Evolutionary conservation across 1,140 invertebrate species (phyloP), one percentile per base, ranked within the genome.

Genomic region (Cheumatopsyche charites): DNA sequence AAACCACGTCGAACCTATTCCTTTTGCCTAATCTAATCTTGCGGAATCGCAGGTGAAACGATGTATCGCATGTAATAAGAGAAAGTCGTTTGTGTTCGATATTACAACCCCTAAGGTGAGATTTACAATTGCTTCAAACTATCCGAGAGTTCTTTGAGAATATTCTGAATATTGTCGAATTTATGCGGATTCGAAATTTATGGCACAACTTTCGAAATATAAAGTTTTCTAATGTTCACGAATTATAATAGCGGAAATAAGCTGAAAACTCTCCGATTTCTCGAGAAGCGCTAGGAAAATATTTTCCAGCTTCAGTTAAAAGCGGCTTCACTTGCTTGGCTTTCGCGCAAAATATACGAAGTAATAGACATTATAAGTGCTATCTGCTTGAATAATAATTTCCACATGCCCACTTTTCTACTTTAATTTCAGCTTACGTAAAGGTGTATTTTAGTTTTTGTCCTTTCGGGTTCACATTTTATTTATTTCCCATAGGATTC

Each of bases 221-320:
- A 25, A 58, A 58, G 4, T 26, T 58, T 58, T 23, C 23, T 58
- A 58, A 58, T 26, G 55, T 25, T 58, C 23, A 23, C 5, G 55
- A 58, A 58, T 58, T 58, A 58, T 58, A 58, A 58, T 58, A 52
- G 19, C 47, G 47, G 47, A 52, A 52, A 52, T 52, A 52, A 52
- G 47, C 47, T 52, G 47, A 52, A 52, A 52, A 52, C 47, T 17
- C 47, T 13, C 1, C 47, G 47, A n/a, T n/a, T 13, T 13, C 4
- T n/a, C 45, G 45, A n/a, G 45, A 13, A 47, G 15, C 45, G 15
- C 9, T 7, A 52, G 47, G 47, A 17, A 52, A 52, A 52, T 52
- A 52, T 52, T 52, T 52, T 52, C 29, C 29, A 9, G 29, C 29
- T 36, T 9, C 29, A 3, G 29, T 52, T 9, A 9, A 52, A 52